Percentiles rank a stretch among this genome's conserved stretches.
These are phyloP conservation scores for Ptilodon capucinus DNA, from an alignment of 2,888 invertebrate species.

Conservation along the genomic window DNA sequence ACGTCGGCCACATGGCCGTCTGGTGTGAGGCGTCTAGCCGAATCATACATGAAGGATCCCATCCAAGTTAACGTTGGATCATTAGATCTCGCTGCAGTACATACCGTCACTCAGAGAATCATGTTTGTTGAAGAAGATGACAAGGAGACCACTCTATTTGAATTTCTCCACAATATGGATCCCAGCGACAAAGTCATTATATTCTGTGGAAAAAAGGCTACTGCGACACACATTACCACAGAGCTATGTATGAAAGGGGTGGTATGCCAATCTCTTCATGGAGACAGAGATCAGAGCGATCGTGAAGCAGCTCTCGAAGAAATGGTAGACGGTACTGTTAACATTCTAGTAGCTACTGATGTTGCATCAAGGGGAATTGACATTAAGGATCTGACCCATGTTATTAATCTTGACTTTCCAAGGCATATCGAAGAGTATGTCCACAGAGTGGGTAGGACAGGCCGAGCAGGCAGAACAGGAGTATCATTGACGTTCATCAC, in stretches of 20 bases:
- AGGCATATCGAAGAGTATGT: conserved; percentile 97
- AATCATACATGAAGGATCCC: conserved; percentile 94
- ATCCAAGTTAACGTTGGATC: conserved; percentile 95
- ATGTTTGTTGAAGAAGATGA: conserved; percentile 87
- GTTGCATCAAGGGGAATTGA: conserved; percentile 97
- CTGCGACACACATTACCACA: conserved; percentile 91
- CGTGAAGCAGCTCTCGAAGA: conserved; percentile 92
- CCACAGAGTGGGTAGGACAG: conserved; percentile 97
- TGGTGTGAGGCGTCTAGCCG: conserved; percentile 92
- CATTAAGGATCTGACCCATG: conserved; percentile 94
- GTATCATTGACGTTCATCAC: conserved; percentile 92
- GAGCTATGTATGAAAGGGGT: conserved; percentile 88
- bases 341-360: conserved; percentile 96
- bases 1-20: conserved; percentile 98
- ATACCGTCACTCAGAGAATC: conserved; percentile 92
- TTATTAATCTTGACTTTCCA: conserved; percentile 96
- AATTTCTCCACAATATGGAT: conserved; percentile 87
- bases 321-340: conserved; percentile 89
- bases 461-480: conserved; percentile 94
- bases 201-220: conserved; percentile 93
- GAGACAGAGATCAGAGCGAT: conserved; percentile 91
- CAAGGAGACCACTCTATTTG: conserved; percentile 85
- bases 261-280: conserved; percentile 92
- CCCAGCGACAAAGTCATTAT: conserved; percentile 93
- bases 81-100: conserved; percentile 93